A percentile compares a stretch with the other conserved stretches of the same genome.
phyloP scores from a whole-genome alignment of 2,113 vertebrate genomes.

The Glaucomys volans region DNA sequence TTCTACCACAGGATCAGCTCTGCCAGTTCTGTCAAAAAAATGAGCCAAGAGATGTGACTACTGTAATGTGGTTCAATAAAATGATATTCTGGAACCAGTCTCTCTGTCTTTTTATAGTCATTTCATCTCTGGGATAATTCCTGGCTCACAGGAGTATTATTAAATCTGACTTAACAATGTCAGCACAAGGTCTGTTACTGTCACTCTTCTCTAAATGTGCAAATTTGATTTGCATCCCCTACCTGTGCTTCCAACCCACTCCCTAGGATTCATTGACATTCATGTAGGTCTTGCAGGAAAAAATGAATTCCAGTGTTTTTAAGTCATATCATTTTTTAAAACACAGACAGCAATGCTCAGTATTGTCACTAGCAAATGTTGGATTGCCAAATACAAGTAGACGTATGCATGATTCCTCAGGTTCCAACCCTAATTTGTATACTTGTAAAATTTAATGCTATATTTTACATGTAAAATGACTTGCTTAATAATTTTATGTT shows the following conservation, averaged over 20 bases:
- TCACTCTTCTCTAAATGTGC: neutral
- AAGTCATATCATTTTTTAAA: neutral
- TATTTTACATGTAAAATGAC: neutral
- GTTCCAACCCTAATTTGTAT: neutral
- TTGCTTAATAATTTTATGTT: neutral
- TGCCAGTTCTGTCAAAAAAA: neutral
- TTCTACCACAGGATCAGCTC: no score
- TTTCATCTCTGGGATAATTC: conserved; percentile 19
- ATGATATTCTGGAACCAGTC: neutral
- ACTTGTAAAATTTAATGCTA: neutral
- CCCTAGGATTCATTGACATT: neutral
- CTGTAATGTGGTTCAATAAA: neutral
- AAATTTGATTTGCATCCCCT: conserved; percentile 1
- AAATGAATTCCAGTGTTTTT: neutral
- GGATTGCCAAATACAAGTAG: neutral
- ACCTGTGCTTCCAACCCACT: neutral
- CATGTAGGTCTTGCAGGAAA: neutral
- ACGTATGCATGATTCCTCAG: neutral
- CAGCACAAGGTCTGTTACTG: neutral
- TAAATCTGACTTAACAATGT: neutral
- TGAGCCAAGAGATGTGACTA: neutral
- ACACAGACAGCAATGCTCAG: neutral
- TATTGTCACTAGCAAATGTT: neutral
- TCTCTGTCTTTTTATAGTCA: neutral
- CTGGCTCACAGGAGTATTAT: neutral